Evolutionary conservation across 2,797 vertebrate genomes (phyloP), one percentile per base, ranked within the genome.

Genomic region (Clangula hyemalis): DNA sequence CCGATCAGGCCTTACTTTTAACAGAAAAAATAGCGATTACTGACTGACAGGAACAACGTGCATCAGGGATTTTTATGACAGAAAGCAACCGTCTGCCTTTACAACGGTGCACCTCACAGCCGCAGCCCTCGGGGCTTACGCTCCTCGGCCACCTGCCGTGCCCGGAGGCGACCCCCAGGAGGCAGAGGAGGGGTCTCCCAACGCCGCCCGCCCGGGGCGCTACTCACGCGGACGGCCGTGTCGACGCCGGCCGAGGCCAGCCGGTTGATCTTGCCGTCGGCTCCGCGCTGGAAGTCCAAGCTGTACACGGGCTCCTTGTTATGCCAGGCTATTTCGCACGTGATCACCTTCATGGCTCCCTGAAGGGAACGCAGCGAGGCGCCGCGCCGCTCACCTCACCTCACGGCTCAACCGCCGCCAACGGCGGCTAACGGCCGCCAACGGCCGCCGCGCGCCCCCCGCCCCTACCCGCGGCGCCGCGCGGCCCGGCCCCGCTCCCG

Each of bases 241-340:
- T 99, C 99, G 90, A 99, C 99, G 36, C 99, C 99, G 1, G 99
- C 99, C 3, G 99, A 99, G 8, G 99, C 99, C 96, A 99, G 95
- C 4, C 99, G 97, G 79, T 99, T 98, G 51, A 98, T 96, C 83
- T 97, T 98, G 90, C 98, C 98, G 12, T 98, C 98, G 0, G 97
- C 45, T 39, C 98, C 98, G 22, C 98, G 98, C 94, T 99, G 99
- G 96, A 99, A 99, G 93, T 99, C 99, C 95, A 99, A 94, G 94
- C 99, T 99, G 98, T 99, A 99, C 27, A 99, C 98, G 0, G 99
- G 99, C 96, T 99, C 99, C 94, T 99, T 99, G 93, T 99, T 99
- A 91, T 99, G 99, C 99, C 99, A 99, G 1, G 98, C 99, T 41
- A 99, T 99, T 85, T 99, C 99, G 97, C 99, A 99, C 4, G 99